Conservation (phyloP, 2,888 invertebrate genomes). For the Nomada goodeniana region DNA sequence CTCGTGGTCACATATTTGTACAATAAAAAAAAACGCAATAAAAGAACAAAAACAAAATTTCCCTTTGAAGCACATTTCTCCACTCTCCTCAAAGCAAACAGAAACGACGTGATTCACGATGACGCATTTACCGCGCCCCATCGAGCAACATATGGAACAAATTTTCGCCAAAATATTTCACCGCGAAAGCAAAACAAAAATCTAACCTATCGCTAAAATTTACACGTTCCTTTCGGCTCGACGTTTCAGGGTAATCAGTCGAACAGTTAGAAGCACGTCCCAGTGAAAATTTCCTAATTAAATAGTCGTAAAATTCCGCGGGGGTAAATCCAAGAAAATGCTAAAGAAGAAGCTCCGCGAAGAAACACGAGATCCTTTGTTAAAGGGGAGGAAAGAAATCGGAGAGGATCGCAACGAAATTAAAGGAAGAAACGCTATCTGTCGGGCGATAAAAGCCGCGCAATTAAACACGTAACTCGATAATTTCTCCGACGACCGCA, state of each 20-base stretch:
- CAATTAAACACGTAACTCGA: constrained; percentile 72
- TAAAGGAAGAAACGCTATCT: constrained; percentile 18
- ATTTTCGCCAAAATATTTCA: not conserved
- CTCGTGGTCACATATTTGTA: too few relatives aligned
- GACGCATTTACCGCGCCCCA: not conserved
- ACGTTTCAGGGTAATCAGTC: too few relatives aligned
- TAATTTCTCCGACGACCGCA: constrained; percentile 70
- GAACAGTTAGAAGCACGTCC: not conserved
- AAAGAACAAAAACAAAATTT: not conserved
- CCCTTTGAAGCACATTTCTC: not conserved
- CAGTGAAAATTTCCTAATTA: not conserved
- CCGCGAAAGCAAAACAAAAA: not conserved
- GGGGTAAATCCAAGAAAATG: not conserved
- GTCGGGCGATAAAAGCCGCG: constrained; percentile 46
- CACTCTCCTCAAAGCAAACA: not conserved
- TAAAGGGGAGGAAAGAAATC: not conserved
- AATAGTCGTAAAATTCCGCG: not conserved
- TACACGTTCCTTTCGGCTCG: too few relatives aligned
- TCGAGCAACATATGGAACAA: not conserved
- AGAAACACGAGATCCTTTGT: not conserved
- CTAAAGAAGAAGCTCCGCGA: not conserved
- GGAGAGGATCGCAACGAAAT: constrained; percentile 4
- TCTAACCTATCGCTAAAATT: not conserved
- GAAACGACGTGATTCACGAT: constrained; percentile 1
- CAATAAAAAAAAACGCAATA: not conserved